Base-by-base conservation (phyloP, 2,888 invertebrate species). In the Drosophila lacicola region DNA sequence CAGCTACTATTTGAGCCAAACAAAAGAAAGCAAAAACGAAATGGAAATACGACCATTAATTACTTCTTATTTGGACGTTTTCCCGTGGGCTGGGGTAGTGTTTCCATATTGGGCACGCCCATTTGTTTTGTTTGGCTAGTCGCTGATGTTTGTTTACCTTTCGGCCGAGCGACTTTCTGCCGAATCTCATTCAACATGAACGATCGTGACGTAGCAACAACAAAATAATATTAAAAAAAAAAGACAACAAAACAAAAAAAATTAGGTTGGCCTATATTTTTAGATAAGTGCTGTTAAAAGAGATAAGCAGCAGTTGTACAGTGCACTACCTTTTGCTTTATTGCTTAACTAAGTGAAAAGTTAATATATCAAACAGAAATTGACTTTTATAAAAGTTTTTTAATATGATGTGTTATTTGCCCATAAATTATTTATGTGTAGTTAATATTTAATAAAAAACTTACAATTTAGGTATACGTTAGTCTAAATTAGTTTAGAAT, bases 91-190 rank as follows among this genome's bases (percentile, higher is more conserved):
- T 60, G 74, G 82, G 80, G 85, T 63, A 77, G 76, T 62, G 44
- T 66, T 70, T 62, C 29, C 64, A 54, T 50, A 63, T 72, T 56
- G 78, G 80, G 61, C 78, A 88, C 90, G 86, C 90, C 89, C 79
- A 76, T 84, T 82, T 89, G 82, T 78, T 83, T 88, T 88, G 82
- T 78, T 84, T 87, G 78, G 76, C 67, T 80, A 71, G 74, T 70
- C 65, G 84, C 71, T 60, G 29, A 29, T 88, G 82, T 82, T 82
- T 82, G 86, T 82, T 82, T 82, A 85, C 77, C 54, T 88, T 88
- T 85, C 57, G 21, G 36, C 60, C 64, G 66, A 73, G 36, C 58
- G 63, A 56, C 58, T 60, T 55, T 34, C 29, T 55, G 45, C 56
- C 64, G 60, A 70, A 49, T 61, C 55, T 53, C 60, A 71, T 61